Conservation (phyloP, 1,140 invertebrate species). For the Eumaeus atala region DNA sequence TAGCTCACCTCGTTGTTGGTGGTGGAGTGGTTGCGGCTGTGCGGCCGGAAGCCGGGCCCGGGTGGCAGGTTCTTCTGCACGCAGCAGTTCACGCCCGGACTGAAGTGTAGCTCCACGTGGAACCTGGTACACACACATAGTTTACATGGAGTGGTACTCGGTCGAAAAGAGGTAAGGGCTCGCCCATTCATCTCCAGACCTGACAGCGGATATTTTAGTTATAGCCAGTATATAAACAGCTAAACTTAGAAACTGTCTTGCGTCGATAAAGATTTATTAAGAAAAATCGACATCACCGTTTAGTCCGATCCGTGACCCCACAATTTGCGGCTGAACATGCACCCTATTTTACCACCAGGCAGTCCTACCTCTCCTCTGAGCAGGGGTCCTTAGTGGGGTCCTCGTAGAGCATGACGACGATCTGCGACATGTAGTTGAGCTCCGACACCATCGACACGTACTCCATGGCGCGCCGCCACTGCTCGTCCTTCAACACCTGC, state of each 20-base stretch:
- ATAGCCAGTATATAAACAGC: too few species aligned
- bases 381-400: slow-evolving; percentile 96
- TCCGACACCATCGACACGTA: slow-evolving; percentile 98
- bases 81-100: slow-evolving; percentile 96
- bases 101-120: slow-evolving; percentile 98
- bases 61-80: slow-evolving; percentile 95
- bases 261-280: too few species aligned
- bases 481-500: slow-evolving; percentile 91
- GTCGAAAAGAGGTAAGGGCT: too few species aligned
- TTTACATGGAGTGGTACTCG: too few species aligned
- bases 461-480: slow-evolving; percentile 98
- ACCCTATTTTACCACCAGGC: too few species aligned
- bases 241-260: too few species aligned
- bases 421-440: slow-evolving; percentile 99
- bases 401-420: slow-evolving; percentile 99
- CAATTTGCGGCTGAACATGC: too few species aligned
- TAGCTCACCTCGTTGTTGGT: slow-evolving; percentile 52
- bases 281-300: too few species aligned
- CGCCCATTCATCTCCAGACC: too few species aligned
- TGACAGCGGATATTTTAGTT: too few species aligned
- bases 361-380: slow-evolving; percentile 83
- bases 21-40: slow-evolving; percentile 87
- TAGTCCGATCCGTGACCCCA: too few species aligned
- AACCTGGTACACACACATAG: slow-evolving; percentile 73
- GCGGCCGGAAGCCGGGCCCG: slow-evolving; percentile 93